Evolutionary conservation across 2,113 vertebrate species (phyloP), one percentile per base, ranked within the genome.

Genomic region (Nesospiza acunhae): DNA sequence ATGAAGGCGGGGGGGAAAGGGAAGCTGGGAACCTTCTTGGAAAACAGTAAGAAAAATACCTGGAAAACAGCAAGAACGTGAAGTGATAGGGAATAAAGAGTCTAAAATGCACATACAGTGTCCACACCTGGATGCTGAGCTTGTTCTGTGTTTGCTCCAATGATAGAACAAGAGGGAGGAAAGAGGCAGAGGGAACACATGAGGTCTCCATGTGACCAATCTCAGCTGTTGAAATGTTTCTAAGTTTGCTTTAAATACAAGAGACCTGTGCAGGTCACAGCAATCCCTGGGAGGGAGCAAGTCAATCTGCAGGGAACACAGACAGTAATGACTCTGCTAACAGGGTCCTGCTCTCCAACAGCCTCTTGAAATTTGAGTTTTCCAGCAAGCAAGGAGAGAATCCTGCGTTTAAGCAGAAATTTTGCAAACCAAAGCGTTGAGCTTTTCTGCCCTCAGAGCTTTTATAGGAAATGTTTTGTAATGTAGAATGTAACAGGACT

Each of bases 141-240:
- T 64, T 20, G 31, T 37, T 81, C 33, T 55, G 3, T 2, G 17
- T 44, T 58, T 74, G 16, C 30, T 42, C 18, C 52, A 50, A 4
- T 7, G 42, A 3, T 42, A 81, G 64, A 42, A 23, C 11, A 1
- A 14, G 24, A 33, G 30, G 39, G 21, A 69, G 21, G 11, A 67
- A 37, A 44, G 59, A 46, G 22, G 13, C 27, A 58, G 27, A 60
- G 8, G 16, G 11, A 68, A 4, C 42, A 31, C 44, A 14, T 0
- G 0, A 31, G 10, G 33, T 73, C 44, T 79, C 33, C 6, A 0
- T 8, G 12, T 5, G 18, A 14, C 31, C 66, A 26, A 0, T 3
- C 50, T 62, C 42, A 56, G 56, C 60, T 68, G 8, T 2, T 39
- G 41, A 52, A 77, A 70, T 6, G 16, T 33, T 77, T 42, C 47